Conservation (phyloP, 2,888 invertebrate species). For the Melieria picta region DNA sequence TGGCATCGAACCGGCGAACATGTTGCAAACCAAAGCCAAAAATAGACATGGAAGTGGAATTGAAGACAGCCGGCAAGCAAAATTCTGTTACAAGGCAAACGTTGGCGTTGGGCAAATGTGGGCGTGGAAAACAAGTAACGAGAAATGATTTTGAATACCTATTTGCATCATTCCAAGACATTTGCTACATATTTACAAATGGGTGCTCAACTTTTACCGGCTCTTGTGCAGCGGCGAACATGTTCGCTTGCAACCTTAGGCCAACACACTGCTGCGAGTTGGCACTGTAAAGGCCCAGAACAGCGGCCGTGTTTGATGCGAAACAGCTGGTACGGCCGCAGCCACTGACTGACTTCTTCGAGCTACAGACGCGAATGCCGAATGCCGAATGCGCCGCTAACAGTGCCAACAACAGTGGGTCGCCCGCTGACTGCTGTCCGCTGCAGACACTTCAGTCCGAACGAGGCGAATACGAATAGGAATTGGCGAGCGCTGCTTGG, state of each 20-base stretch:
- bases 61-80: background rate
- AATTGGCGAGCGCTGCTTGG: slow-evolving; percentile 29
- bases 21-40: slow-evolving; percentile 17
- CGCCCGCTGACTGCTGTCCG: slow-evolving; percentile 8
- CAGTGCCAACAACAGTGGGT: background rate
- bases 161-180: background rate
- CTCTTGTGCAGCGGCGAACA: slow-evolving; percentile 4
- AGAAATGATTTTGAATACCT: background rate
- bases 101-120: no score
- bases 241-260: slow-evolving; percentile 16
- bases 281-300: background rate
- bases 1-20: slow-evolving; percentile 23
- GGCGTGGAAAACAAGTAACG: no score
- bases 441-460: slow-evolving; percentile 5
- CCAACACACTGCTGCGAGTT: background rate
- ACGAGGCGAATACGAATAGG: slow-evolving; percentile 33
- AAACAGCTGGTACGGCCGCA: background rate
- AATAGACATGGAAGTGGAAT: slow-evolving; percentile 14
- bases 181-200: background rate
- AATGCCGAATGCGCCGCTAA: background rate
- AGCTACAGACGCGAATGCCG: background rate
- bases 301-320: no score
- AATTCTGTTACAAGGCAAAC: background rate
- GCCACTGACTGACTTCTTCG: no score
- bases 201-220: no score